These are phyloP conservation scores for Lordiphosa mommai DNA, from an alignment of 1,140 invertebrate species.

Conservation along the genomic window DNA sequence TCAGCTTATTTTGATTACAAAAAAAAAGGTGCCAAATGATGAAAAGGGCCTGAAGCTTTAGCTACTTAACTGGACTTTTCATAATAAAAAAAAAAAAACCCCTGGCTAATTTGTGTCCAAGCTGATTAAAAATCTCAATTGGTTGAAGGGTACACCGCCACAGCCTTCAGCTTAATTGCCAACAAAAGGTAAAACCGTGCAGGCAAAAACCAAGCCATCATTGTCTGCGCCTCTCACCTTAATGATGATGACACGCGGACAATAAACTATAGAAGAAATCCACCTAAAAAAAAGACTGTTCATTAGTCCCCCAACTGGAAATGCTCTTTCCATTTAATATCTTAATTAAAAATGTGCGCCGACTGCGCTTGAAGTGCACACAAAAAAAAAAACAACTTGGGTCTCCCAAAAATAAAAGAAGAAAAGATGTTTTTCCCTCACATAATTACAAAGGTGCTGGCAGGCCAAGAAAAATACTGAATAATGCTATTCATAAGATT, in stretches of 20 bases:
- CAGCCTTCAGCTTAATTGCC: constrained; percentile 27
- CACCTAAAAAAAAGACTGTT: constrained; percentile 14
- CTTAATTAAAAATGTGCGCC: constrained; percentile 46
- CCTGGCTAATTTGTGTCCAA: constrained; percentile 44
- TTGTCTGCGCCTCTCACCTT: constrained; percentile 25
- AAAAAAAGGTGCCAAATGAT: neutral
- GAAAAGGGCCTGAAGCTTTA: constrained; percentile 5
- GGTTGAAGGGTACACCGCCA: neutral
- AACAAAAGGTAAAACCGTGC: constrained; percentile 37
- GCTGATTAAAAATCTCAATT: constrained; percentile 52
- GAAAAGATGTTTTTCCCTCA: constrained; percentile 24
- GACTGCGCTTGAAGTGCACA: constrained; percentile 17
- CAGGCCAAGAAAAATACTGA: constrained; percentile 24
- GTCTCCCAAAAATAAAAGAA: neutral
- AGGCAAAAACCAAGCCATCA: constrained; percentile 8
- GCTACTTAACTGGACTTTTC: constrained; percentile 26
- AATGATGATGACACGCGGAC: constrained; percentile 37
- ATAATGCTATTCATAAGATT: constrained; percentile 54
- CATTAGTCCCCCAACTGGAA: constrained; percentile 23
- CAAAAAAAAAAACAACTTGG: constrained; percentile 8
- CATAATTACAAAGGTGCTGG: constrained; percentile 24
- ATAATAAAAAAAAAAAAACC: constrained; percentile 16
- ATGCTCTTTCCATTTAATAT: constrained; percentile 38
- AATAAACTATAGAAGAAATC: constrained; percentile 30
- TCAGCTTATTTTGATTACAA: constrained; percentile 40